A percentile compares a stretch with the other conserved stretches of the same genome.
Evolutionary conservation across 2,113 vertebrate genomes (phyloP).

Genomic region (Nasalis larvatus): DNA sequence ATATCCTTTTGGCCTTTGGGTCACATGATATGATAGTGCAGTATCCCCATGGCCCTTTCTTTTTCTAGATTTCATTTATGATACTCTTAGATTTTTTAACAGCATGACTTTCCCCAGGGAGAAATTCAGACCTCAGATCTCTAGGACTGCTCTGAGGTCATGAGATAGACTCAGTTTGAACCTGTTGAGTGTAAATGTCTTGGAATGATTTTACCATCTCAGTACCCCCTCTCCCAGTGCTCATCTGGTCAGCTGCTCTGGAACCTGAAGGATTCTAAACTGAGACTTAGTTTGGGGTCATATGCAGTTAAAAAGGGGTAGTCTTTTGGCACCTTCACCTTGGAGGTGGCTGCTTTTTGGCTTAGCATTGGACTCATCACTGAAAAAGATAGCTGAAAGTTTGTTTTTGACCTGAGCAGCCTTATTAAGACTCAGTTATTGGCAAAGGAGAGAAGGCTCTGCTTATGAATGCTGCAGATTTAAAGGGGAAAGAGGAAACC

Average conservation of each 20-base stretch:
- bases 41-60: not conserved
- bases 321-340: not conserved
- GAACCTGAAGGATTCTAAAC: not conserved
- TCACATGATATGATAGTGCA: not conserved
- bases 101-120: not conserved
- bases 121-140: not conserved
- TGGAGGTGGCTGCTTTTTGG: not conserved
- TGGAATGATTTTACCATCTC: not conserved
- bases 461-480: not conserved
- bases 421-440: not conserved
- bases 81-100: not conserved
- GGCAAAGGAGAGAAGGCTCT: not conserved
- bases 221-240: not conserved
- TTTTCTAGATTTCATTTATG: not conserved
- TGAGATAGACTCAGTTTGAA: not conserved
- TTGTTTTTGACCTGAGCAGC: not conserved
- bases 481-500: not conserved
- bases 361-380: slow-evolving; percentile 14
- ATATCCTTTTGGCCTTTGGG: slow-evolving; percentile 3
- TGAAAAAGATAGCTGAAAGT: slow-evolving; percentile 13
- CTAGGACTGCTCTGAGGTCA: not conserved
- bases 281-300: not conserved
- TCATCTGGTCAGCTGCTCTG: not conserved
- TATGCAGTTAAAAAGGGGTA: not conserved
- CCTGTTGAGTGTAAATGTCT: not conserved